Percentiles rank a stretch among this genome's conserved stretches.
Evolutionary conservation across 2,888 invertebrate species (phyloP).

Genomic region (Cantharis rufa): DNA sequence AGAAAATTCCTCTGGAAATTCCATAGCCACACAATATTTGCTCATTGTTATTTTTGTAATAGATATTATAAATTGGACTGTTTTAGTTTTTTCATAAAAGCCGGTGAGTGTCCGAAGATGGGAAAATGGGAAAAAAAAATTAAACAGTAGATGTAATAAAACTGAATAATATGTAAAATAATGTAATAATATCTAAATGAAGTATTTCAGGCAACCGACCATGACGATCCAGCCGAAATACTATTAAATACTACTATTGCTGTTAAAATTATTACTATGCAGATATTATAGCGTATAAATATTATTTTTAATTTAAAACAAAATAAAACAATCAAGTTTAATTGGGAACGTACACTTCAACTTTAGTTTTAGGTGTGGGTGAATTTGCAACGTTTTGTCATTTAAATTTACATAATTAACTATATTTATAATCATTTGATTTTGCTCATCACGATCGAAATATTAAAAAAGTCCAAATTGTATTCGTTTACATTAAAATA

Average conservation of each 20-base stretch:
- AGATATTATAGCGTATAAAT: no score
- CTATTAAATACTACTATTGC: background rate
- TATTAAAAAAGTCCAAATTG: background rate
- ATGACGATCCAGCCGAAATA: background rate
- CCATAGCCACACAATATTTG: no score
- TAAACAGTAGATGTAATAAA: no score
- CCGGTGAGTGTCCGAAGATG: no score
- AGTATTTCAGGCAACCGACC: background rate
- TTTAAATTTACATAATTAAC: background rate
- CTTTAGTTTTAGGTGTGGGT: background rate
- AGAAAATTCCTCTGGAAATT: no score
- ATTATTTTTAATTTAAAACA: background rate
- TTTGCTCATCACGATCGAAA: background rate
- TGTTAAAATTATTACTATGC: no score
- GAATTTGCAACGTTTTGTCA: background rate
- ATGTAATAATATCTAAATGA: no score
- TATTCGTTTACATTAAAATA: background rate
- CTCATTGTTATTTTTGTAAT: no score
- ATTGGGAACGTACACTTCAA: background rate
- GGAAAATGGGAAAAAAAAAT: no score
- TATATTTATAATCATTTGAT: background rate
- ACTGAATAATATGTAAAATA: no score
- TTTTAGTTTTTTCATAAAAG: no score
- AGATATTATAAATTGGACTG: no score
- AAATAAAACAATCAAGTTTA: background rate